Evolutionary conservation across 2,113 vertebrate species (phyloP), one percentile per base, ranked within the genome.

Genomic region (Cygnus atratus): DNA sequence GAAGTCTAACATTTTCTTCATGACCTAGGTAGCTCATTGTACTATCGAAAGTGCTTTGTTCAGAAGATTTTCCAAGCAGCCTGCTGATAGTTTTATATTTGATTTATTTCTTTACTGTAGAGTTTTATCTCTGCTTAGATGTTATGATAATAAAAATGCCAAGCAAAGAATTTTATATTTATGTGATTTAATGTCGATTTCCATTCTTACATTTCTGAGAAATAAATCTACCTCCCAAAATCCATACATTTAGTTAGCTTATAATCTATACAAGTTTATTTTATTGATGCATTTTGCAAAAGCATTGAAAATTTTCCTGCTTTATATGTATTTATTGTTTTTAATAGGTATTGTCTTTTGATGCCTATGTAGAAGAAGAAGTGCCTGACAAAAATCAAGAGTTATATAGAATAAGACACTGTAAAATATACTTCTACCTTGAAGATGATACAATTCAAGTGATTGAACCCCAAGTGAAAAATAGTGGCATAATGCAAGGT

Each of bases 391-490:
- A 97, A 81, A 95, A 79, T 83, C 97, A 98, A 93, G 99, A 99
- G 97, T 95, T 84, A 0, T 98, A 98, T 84, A 98, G 99, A 96
- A 97, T 99, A 93, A 98, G 99, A 96, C 96, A 97, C 35, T 99
- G 98, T 95, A 99, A 99, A 90, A 99, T 99, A 97, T 99, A 97
- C 96, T 99, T 99, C 97, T 99, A 98, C 97, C 98, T 96, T 90
- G 99, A 99, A 96, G 99, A 99, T 95, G 99, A 99, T 92, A 99
- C 99, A 91, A 98, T 99, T 95, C 98, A 99, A 97, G 99, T 99
- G 81, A 95, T 98, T 96, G 99, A 99, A 97, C 98, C 98, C 6
- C 70, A 81, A 48, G 31, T 97, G 78, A 98, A 98, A 98, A 99
- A 99, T 85, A 99, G 99, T 31, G 99, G 99, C 90, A 97, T 99